Evolutionary conservation across 2,888 invertebrate genomes (phyloP), one percentile per base, ranked within the genome.

Genomic region (Acanthopleura granulata): DNA sequence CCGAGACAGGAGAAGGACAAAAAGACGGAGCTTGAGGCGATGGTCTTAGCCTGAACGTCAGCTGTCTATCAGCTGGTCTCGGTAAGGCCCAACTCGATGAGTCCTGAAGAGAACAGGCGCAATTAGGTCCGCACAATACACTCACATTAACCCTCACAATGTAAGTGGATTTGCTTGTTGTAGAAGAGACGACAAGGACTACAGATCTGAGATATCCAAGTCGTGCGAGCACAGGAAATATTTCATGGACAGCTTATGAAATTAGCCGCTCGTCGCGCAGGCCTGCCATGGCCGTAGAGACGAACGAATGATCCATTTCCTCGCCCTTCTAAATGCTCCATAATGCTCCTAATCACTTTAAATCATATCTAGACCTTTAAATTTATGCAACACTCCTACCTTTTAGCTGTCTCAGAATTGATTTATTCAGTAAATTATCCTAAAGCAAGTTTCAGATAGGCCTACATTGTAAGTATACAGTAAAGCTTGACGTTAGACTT

Each of bases 121-220:
- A 66, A 66, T 66, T 66, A 66, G 29, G 27, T 15, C 27, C 25
- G 29, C 25, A 66, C 66, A 66, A 66, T 66, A 66, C 66, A 66
- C 66, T 66, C 66, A 27, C 66, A 66, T 66, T 27, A 66, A 66
- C 66, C 29, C 66, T 66, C 66, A 66, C 22, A 27, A 27, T 66
- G 66, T 66, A 66, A 66, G 66, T 66, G 66, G 66, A 66, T 66
- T 66, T 66, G 18, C 66, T 25, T 66, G 66, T 66, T 66, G 66
- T 66, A 66, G n/a, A 27, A 66, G 66, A 66, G 66, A 66, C 29
- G 66, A 18, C 57, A 27, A 66, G 16, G 66, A 66, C 66, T 25
- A 22, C 22, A 66, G 66, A 66, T 66, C 66, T 22, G 27, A 27
- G 66, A 22, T 66, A 66, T 66, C 29, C 25, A 66, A 66, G 57